Conservation (phyloP, 1,140 invertebrate species). For the Watersipora subatra region DNA sequence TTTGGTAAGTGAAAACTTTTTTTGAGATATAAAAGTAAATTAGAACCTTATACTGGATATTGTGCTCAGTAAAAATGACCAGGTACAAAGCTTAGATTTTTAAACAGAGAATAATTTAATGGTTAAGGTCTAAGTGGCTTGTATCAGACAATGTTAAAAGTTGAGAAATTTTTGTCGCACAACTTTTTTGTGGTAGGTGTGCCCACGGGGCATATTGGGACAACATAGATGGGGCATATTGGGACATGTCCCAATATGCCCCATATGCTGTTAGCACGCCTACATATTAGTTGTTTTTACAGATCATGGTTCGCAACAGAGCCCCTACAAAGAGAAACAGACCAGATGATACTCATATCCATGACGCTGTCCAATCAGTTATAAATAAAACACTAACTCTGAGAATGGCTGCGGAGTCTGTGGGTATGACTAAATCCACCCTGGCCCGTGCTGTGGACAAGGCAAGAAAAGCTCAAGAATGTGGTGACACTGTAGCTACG, state of each 20-base stretch:
- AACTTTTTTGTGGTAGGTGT: too few species aligned
- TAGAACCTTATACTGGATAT: not conserved
- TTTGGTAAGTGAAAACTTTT: not conserved
- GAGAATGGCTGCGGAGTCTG: not conserved
- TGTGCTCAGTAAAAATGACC: not conserved
- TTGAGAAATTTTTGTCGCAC: too few species aligned
- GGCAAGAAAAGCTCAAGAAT: not conserved
- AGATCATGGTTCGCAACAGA: not conserved
- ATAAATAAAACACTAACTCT: not conserved
- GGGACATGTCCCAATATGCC: not conserved
- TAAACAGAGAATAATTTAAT: not conserved
- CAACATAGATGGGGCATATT: not conserved
- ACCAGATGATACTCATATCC: not conserved
- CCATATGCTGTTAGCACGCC: not conserved
- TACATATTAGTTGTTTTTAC: not conserved
- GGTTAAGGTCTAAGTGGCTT: not conserved
- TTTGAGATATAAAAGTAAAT: not conserved
- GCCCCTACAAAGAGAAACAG: not conserved
- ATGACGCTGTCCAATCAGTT: not conserved
- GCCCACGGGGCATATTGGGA: not conserved
- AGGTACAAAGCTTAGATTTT: not conserved
- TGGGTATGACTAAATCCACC: not conserved
- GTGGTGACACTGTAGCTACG: not conserved
- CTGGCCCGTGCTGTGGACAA: not conserved
- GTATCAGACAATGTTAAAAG: too few species aligned